Evolutionary conservation across 1,140 invertebrate genomes (phyloP), one percentile per base, ranked within the genome.

Genomic region (Leptopilina clavipes): DNA sequence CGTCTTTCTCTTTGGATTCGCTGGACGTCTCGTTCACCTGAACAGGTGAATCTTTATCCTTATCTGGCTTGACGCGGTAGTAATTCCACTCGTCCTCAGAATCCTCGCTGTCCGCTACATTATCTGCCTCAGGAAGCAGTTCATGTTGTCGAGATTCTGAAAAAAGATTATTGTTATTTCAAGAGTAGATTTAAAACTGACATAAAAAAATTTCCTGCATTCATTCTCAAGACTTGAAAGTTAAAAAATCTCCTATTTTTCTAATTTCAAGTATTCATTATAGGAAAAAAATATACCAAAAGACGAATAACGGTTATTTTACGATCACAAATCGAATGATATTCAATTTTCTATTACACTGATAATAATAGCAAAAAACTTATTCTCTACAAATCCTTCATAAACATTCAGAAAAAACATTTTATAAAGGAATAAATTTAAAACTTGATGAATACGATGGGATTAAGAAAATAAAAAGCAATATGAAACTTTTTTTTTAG

Each of bases 81-180:
- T 94, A 95, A 86, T 94, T 94, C 94, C 94, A 95, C 93, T 94
- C 94, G 93, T 95, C 94, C 88, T 94, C 94, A 79, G 93, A 94
- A 80, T 94, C 94, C 76, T 94, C 93, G 81, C 94, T 95, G 86
- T 95, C 94, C 81, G 90, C 93, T 93, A 94, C 93, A 93, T 94
- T 94, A 91, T 94, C 93, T 88, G 92, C 91, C 85, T 89, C 89
- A 37, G 82, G 74, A 18, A 87, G 83, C 78, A 87, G 74, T 77
- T 74, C 86, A 86, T 88, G 81, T 77, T 88, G 84, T 80, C 79
- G 79, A 75, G 83, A 72, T 79, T 87, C 89, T 90, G 83, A 0
- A 85, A 87, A 54, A 48, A 72, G 71, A 44, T 18, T 44, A 71
- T 31, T 31, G 22, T 14, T 65, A 22, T 12, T 6, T 65, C 19